These are phyloP conservation scores for Arrhopalites spinosus DNA, from an alignment of 2,888 invertebrate species.

Conservation along the genomic window DNA sequence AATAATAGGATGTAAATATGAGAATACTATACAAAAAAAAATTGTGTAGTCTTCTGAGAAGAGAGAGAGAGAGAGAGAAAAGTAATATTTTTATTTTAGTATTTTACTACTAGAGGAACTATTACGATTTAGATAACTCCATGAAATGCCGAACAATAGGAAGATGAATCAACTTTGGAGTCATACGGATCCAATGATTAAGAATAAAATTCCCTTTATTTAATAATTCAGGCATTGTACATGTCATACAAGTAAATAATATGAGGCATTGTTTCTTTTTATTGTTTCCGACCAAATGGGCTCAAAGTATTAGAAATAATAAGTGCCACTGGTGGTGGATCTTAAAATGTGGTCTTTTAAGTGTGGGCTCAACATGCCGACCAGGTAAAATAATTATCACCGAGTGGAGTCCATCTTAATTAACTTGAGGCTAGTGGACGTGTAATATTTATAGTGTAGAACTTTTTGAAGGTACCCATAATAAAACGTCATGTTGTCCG, in stretches of 20 bases:
- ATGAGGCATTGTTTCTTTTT: not conserved
- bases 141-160: conserved; percentile 24
- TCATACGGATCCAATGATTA: conserved; percentile 15
- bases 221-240: not conserved
- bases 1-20: not conserved
- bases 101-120: not conserved
- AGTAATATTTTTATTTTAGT: not conserved
- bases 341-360: not conserved
- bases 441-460: not conserved
- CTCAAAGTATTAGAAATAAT: not conserved
- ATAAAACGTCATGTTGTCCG: not conserved
- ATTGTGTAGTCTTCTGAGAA: not conserved
- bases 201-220: conserved; percentile 10
- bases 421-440: conserved; percentile 12
- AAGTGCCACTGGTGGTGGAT: conserved; percentile 17
- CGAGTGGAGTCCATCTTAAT: conserved; percentile 27
- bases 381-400: conserved; percentile 30
- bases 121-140: not conserved
- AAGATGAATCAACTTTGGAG: conserved; percentile 26
- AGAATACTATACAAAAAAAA: not conserved
- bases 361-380: not conserved
- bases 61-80: not conserved
- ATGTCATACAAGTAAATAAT: not conserved
- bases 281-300: not conserved
- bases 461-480: not conserved